Evolutionary conservation across 2,113 vertebrate genomes (phyloP), one percentile per base, ranked within the genome.

Genomic region (Oriolus oriolus): DNA sequence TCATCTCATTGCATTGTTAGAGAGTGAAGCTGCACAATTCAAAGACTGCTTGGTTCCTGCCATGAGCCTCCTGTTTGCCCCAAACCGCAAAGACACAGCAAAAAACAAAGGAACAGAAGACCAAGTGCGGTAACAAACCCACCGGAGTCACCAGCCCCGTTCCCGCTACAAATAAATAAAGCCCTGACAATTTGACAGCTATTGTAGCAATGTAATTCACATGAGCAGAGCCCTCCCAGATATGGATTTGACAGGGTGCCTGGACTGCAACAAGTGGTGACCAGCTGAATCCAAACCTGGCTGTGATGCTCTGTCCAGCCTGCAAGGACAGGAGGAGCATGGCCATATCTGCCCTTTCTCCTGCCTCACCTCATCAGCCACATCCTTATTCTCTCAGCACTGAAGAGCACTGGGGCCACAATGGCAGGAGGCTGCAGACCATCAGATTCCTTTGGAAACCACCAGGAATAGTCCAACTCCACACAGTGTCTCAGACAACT

Each of bases 401-500:
- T 47, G 42, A 37, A 45, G 30, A 31, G 23, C 27, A 23, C 45
- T 11, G 37, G 52, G 9, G 13, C 66, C 39, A 53, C 1, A 0
- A 53, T 1, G 9, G 27, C 35, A 85, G 35, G 23, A 71, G 28
- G 31, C 47, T 71, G 26, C 4, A 13, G 50, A 26, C 11, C 49
- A 57, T 2, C 1, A 2, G 5, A 28, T 39, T 63, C n/a, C n/a
- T 50, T 18, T 24, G 30, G 23, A 66, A 75, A 42, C 8, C 42
- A 54, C 16, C 41, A 45, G 9, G 41, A 81, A 47, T 0, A 66
- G 33, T 23, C 26, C 24, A 80, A 44, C 12, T 50, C 30, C 70
- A 20, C 0, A 0, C 1, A 6, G 7, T 30, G 8, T 14, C 31
- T 54, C 64, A 61, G 22, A 26, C 3, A 59, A 7, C 14, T 59